Percentiles rank a stretch among this genome's conserved stretches.
These are phyloP conservation scores for Sarcoramphus papa DNA, from an alignment of 2,797 vertebrate species.

Conservation along the genomic window DNA sequence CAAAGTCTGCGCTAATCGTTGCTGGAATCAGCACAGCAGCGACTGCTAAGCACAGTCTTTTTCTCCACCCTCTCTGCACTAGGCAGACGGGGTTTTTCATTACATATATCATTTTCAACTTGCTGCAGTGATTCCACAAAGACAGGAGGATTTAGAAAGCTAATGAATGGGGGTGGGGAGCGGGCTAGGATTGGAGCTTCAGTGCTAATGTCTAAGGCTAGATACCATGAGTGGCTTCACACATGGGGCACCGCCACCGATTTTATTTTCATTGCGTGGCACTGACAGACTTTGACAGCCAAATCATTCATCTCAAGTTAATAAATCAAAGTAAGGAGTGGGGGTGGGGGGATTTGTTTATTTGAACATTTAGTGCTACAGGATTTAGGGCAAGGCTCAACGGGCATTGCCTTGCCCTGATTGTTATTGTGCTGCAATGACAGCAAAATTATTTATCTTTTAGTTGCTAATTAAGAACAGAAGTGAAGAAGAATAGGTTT, in stretches of 20 bases:
- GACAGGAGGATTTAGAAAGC: slow-evolving; percentile 65
- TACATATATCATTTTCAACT: slow-evolving; percentile 57
- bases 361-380: slow-evolving; percentile 11
- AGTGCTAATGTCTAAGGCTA: slow-evolving; percentile 5
- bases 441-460: slow-evolving; percentile 56
- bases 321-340: slow-evolving; percentile 52
- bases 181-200: neutral
- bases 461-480: slow-evolving; percentile 52
- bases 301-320: slow-evolving; percentile 63
- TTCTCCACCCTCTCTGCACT: slow-evolving; percentile 26
- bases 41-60: neutral
- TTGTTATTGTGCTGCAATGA: slow-evolving; percentile 14
- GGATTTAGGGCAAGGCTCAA: slow-evolving; percentile 27
- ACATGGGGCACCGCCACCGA: neutral
- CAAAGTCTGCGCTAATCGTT: slow-evolving; percentile 6
- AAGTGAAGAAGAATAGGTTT: slow-evolving; percentile 29
- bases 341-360: neutral
- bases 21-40: neutral
- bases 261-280: slow-evolving; percentile 48
- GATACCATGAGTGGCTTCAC: neutral
- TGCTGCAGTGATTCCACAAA: slow-evolving; percentile 57
- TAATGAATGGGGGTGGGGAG: slow-evolving; percentile 62
- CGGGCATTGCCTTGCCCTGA: neutral
- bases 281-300: slow-evolving; percentile 59
- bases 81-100: slow-evolving; percentile 52